Conservation (phyloP, 2,888 invertebrate species). For the Chironomus tentans region DNA sequence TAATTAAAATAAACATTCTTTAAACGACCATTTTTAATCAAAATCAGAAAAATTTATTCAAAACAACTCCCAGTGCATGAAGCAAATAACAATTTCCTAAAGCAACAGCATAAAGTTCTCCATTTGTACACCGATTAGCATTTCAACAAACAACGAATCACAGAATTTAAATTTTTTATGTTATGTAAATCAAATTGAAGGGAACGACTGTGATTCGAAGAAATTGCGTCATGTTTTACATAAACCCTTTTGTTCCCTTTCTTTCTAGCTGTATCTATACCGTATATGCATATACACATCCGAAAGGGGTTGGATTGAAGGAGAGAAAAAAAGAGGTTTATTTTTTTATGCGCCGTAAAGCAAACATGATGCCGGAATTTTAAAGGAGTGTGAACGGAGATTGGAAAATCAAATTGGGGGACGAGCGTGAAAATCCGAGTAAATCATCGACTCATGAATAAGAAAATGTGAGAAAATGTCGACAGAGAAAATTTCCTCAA, state of each 20-base stretch:
- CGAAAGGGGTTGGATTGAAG: slow-evolving; percentile 18
- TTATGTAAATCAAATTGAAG: slow-evolving; percentile 19
- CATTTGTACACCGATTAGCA: neutral
- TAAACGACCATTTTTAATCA: too few relatives aligned
- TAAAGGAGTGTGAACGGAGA: neutral
- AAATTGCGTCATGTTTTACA: slow-evolving; percentile 2
- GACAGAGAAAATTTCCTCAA: neutral
- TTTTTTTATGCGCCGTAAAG: neutral
- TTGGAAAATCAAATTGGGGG: neutral
- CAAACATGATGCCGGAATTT: slow-evolving; percentile 17
- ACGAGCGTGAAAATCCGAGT: too few relatives aligned
- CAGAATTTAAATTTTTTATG: slow-evolving; percentile 20
- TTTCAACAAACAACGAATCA: slow-evolving; percentile 12
- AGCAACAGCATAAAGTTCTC: neutral
- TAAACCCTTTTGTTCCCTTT: slow-evolving; percentile 12
- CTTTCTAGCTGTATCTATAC: neutral
- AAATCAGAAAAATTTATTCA: too few relatives aligned
- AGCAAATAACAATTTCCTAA: too few relatives aligned
- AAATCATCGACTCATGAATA: too few relatives aligned
- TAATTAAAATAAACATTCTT: too few relatives aligned
- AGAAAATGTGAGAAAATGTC: neutral
- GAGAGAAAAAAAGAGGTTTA: neutral
- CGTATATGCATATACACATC: too few relatives aligned
- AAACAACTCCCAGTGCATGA: too few relatives aligned
- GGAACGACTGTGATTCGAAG: slow-evolving; percentile 22